Conservation (phyloP, 1,140 invertebrate species). For the Zophobas atratus region DNA sequence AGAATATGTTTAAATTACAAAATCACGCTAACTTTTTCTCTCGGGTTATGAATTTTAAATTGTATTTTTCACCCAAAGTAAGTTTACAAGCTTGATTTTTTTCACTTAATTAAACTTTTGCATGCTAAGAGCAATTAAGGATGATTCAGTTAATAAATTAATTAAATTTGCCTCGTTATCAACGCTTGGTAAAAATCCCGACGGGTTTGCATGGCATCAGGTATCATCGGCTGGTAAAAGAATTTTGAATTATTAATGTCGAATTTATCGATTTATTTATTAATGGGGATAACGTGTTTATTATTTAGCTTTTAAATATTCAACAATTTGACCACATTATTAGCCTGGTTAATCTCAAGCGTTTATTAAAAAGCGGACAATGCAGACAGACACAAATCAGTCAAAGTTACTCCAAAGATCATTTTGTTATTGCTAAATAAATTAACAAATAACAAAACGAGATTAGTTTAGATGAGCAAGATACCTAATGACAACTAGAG, state of each 20-base stretch:
- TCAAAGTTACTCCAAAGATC: too few species aligned
- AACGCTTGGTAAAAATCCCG: conserved; percentile 13
- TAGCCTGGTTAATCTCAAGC: too few species aligned
- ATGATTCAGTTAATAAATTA: conserved; percentile 26
- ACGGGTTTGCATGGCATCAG: conserved; percentile 29
- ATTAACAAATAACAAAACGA: too few species aligned
- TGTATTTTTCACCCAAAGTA: neutral
- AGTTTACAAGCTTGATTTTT: conserved; percentile 12
- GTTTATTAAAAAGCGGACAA: too few species aligned
- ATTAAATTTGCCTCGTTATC: conserved; percentile 20
- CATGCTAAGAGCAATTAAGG: conserved; percentile 19
- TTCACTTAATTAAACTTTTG: conserved; percentile 6
- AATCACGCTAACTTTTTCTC: conserved; percentile 25
- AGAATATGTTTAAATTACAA: conserved; percentile 8
- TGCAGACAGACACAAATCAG: too few species aligned
- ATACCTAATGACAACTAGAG: too few species aligned
- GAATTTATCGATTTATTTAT: conserved; percentile 28
- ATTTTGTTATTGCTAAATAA: too few species aligned
- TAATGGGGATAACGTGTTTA: conserved; percentile 21
- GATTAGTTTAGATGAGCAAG: too few species aligned
- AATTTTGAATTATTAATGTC: conserved; percentile 28
- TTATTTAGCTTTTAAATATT: conserved; percentile 6
- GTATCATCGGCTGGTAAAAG: neutral
- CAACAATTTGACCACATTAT: too few species aligned
- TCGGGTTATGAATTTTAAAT: conserved; percentile 11